Evolutionary conservation across 2,888 invertebrate species (phyloP), one percentile per base, ranked within the genome.

Genomic region (Synergus itoensis): DNA sequence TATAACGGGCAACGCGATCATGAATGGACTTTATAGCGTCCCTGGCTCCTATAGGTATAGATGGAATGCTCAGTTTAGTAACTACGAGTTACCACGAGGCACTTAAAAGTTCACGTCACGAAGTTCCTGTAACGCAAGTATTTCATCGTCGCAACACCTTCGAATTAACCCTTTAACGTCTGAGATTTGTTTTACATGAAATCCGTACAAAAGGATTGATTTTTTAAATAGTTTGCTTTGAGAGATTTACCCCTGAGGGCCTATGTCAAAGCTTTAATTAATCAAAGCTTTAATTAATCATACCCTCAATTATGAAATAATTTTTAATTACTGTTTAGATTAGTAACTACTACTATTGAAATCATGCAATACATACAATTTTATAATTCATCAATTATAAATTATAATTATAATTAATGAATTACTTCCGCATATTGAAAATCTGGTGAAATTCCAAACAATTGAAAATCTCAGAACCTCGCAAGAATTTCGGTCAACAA

Each of bases 1-100:
- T 86, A 83, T 85, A 69, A 85, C 84, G 81, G 82, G 80, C 80
- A 84, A 82, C 84, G 85, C 85, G 87, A 89, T 89, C 89, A 89
- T 89, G 88, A 89, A 89, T 89, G 89, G 85, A 88, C 85, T 89
- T 87, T 89, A 88, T 87, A 86, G 87, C 87, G 85, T 84, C 84
- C 84, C 86, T 79, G 81, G 88, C 85, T 86, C 86, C 86, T 86
- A 86, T 88, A 87, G 84, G 84, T 73, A 73, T 69, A 69, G 73
- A 73, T 87, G 81, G 86, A 87, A 84, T 84, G 84, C 85, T 84
- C 84, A 86, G 86, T 88, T 88, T 88, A 88, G 88, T 88, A 84
- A 87, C 88, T 85, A 83, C 84, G 85, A 82, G 85, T 53, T 57
- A 53, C 73, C 53, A 73, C 53, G 36, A 73, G 28, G 53, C n/a